Conservation (phyloP, 2,888 invertebrate species). For the Cephalotes varians region DNA sequence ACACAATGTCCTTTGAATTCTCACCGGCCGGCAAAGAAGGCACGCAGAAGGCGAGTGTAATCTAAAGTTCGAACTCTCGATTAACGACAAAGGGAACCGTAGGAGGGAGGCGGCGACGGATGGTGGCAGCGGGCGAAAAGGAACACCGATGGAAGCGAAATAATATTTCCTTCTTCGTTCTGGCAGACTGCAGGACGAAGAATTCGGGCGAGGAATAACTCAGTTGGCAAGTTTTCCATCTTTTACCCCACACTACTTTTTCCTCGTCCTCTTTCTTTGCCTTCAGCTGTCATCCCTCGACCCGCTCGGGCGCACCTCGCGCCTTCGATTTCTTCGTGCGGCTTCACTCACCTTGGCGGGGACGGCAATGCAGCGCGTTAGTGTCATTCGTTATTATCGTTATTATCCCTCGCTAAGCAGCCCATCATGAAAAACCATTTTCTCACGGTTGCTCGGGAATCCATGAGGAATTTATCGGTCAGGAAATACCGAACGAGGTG, state of each 20-base stretch:
- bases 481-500: constrained; percentile 67
- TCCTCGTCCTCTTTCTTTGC: background rate
- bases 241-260: constrained; percentile 6
- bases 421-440: constrained; percentile 49
- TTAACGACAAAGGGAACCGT: constrained; percentile 68
- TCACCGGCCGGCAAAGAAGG: constrained; percentile 75
- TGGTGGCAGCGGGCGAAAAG: constrained; percentile 35
- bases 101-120: background rate
- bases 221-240: constrained; percentile 59
- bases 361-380: constrained; percentile 58
- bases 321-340: constrained; percentile 30
- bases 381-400: constrained; percentile 76
- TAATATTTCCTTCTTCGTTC: constrained; percentile 69
- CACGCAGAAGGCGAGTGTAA: constrained; percentile 75
- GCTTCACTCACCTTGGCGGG: background rate
- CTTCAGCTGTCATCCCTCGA: background rate
- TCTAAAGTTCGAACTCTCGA: constrained; percentile 81
- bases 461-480: constrained; percentile 74
- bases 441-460: constrained; percentile 66
- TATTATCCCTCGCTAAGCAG: constrained; percentile 71
- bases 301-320: background rate
- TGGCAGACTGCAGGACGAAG: constrained; percentile 54
- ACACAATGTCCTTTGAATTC: constrained; percentile 82
- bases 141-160: constrained; percentile 58
- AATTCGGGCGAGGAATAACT: constrained; percentile 69